These are phyloP conservation scores for Syngnathus typhle DNA, from an alignment of 2,113 vertebrate species.

Conservation along the genomic window DNA sequence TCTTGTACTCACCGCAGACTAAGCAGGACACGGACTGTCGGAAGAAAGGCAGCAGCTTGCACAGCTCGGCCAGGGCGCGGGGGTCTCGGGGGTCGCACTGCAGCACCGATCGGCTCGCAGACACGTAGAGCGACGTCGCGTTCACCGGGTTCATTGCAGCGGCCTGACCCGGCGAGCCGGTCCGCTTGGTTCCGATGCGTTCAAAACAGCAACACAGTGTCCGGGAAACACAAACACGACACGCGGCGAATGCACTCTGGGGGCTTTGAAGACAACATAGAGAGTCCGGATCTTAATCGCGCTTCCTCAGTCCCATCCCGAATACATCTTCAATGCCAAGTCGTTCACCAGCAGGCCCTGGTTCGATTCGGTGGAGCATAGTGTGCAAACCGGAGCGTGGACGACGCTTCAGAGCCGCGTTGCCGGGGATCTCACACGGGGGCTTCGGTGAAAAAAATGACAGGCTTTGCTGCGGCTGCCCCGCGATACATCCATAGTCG, in stretches of 20 bases:
- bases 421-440: not conserved
- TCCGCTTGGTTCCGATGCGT: slow-evolving; percentile 52
- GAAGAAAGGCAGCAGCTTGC: slow-evolving; percentile 93
- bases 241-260: slow-evolving; percentile 40
- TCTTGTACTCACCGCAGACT: slow-evolving; percentile 85
- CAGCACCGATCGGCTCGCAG: slow-evolving; percentile 95
- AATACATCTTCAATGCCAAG: not conserved
- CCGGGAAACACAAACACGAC: slow-evolving; percentile 19
- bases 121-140: slow-evolving; percentile 96
- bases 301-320: not conserved
- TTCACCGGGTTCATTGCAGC: slow-evolving; percentile 99
- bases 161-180: slow-evolving; percentile 70
- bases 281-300: slow-evolving; percentile 7
- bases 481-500: not conserved
- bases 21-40: slow-evolving; percentile 94
- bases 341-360: not conserved
- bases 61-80: slow-evolving; percentile 88
- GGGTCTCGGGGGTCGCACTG: slow-evolving; percentile 96
- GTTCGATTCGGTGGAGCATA: not conserved
- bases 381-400: not conserved
- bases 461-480: not conserved
- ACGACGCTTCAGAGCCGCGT: not conserved
- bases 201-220: slow-evolving; percentile 34
- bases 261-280: slow-evolving; percentile 48
- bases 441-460: not conserved